These are phyloP conservation scores for Melospiza georgiana DNA, from an alignment of 2,113 vertebrate genomes.

Conservation along the genomic window DNA sequence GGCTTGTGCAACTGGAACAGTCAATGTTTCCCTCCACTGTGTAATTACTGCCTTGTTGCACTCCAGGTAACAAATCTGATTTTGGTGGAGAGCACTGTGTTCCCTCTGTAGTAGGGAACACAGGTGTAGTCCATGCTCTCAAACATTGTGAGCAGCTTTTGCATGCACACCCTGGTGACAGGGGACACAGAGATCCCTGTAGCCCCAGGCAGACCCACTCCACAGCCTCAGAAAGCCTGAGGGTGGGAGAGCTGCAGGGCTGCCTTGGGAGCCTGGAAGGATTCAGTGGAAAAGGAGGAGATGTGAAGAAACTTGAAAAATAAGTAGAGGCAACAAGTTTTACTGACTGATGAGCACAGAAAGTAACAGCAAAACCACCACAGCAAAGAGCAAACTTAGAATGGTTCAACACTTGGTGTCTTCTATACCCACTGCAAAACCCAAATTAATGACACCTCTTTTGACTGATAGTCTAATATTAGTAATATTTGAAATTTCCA, in stretches of 20 bases:
- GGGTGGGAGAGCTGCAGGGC: neutral
- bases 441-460: neutral
- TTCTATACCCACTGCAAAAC: neutral
- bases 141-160: neutral
- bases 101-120: neutral
- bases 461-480: neutral
- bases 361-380: neutral
- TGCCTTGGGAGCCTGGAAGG: neutral
- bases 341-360: neutral
- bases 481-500: neutral
- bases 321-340: rapidly evolving
- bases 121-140: neutral
- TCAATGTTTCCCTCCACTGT: neutral
- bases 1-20: neutral
- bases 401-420: neutral
- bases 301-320: neutral
- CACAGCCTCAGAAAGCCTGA: neutral
- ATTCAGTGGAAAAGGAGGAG: neutral
- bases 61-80: neutral
- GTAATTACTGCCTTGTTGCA: neutral
- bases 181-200: neutral
- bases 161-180: neutral
- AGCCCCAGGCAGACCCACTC: neutral
- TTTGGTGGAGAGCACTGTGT: neutral
- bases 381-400: neutral